A percentile compares a stretch with the other conserved stretches of the same genome.
phyloP scores from a whole-genome alignment of 2,113 vertebrate genomes.

The Oryzias javanicus region DNA sequence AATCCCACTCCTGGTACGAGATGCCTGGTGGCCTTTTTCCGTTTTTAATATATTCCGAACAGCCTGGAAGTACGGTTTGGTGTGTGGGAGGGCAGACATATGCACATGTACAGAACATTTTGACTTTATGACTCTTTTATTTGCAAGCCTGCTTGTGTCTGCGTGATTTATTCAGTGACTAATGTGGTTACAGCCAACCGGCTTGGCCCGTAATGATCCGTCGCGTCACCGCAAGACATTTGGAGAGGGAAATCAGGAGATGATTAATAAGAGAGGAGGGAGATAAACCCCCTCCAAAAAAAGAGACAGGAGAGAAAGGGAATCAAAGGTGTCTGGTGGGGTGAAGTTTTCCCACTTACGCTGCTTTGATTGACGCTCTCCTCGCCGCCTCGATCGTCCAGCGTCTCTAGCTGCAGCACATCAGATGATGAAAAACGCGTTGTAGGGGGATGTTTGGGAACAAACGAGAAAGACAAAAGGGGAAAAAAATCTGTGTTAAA shows the following conservation, averaged over 20 bases:
- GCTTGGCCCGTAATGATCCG: constrained; percentile 66
- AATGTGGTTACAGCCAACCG: constrained; percentile 43
- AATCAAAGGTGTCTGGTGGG: constrained; percentile 22
- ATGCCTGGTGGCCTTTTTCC: constrained; percentile 44
- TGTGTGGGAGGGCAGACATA: constrained; percentile 35
- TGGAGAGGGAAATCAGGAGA: no score
- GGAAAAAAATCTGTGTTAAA: constrained; percentile 1
- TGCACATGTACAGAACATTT: constrained; percentile 35
- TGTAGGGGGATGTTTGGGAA: not conserved
- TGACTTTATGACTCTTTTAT: constrained; percentile 49
- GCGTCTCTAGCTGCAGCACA: constrained; percentile 71
- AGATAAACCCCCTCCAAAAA: not conserved
- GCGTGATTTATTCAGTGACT: constrained; percentile 66
- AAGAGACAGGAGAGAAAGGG: constrained; percentile 14
- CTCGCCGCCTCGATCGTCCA: constrained; percentile 76
- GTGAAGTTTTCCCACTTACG: constrained; percentile 67
- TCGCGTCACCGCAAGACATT: constrained; percentile 52
- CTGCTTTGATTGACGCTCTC: constrained; percentile 72
- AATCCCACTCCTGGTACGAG: constrained; percentile 21
- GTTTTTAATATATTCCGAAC: constrained; percentile 45
- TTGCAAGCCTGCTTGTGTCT: constrained; percentile 58
- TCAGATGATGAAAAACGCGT: constrained; percentile 48
- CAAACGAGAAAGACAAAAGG: constrained; percentile 15
- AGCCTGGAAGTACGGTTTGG: constrained; percentile 13
- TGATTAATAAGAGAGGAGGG: not conserved